These are phyloP conservation scores for Limnodromus scolopaceus DNA, from an alignment of 2,797 vertebrate species.

Conservation along the genomic window DNA sequence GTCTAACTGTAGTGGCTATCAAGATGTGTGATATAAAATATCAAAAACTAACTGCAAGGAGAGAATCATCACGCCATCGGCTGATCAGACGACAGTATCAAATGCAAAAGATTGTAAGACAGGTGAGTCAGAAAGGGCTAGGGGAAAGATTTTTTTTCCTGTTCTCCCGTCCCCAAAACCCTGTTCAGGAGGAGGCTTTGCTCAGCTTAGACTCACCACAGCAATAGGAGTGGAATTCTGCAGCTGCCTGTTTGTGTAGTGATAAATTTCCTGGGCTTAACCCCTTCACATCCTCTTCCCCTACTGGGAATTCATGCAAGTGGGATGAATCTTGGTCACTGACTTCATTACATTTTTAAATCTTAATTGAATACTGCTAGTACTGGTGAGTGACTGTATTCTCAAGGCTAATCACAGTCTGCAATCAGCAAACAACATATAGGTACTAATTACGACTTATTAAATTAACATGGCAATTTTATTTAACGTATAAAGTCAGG, in stretches of 20 bases:
- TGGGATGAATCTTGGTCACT: not conserved
- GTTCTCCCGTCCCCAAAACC: not conserved
- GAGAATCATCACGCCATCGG: not conserved
- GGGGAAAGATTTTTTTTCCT: not conserved
- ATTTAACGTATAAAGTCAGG: not conserved
- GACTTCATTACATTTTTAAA: not conserved
- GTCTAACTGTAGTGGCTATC: not conserved
- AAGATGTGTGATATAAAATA: not conserved
- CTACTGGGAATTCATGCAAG: not conserved
- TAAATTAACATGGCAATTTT: not conserved
- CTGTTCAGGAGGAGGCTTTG: not conserved
- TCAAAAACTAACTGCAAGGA: not conserved
- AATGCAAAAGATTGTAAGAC: not conserved
- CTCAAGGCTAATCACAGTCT: not conserved
- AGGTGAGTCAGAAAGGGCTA: not conserved
- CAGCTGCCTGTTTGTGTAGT: constrained; percentile 20
- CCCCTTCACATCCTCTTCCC: constrained; percentile 43
- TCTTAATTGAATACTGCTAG: not conserved
- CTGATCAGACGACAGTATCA: not conserved
- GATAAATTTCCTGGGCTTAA: constrained; percentile 23
- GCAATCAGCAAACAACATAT: not conserved
- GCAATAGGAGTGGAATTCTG: not conserved
- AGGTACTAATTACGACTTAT: constrained; percentile 2
- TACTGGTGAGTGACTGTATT: not conserved
- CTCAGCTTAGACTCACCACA: not conserved